Base-by-base conservation (phyloP, 2,888 invertebrate genomes). In the Seira ritae region DNA sequence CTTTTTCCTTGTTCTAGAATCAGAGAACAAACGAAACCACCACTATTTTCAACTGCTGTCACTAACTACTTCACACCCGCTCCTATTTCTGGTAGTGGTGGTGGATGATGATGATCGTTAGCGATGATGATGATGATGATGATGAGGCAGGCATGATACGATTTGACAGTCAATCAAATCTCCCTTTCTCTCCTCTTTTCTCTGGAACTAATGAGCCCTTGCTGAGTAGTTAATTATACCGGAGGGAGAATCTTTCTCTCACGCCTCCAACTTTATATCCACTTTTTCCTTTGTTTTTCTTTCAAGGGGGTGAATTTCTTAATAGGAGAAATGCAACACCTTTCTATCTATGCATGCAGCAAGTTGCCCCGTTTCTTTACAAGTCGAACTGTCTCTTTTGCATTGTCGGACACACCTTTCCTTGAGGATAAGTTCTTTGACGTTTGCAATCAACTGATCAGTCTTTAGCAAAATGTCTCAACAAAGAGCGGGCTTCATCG, bases 111-210 rank as follows among this genome's bases (percentile, higher is more conserved):
- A 69, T 37, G 37, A 50, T 42, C 20, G 76, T 37, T 78, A 70
- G 2, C 24, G 65, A 69, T 37, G 37, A 50, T 42, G 31, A 20
- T 37, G 76, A 46, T 78, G 78, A n/a, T 50, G 65, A 69, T 37
- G 37, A 50, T 42, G 31, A 20, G 17, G 70, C 1, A 42, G 24
- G 60, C 15, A 42, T 23, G 69, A 67, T 70, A 50, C 24, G 69
- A 77, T 65, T 75, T 83, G 83, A 83, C 83, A 83, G 83, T 83
- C 83, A 78, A 83, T 83, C 83, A 83, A 83, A 83, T 65, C 69
- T 78, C 83, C 73, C 73, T 69, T 83, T 73, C 3, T 73, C 3
- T 83, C 20, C 68, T 73, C 74, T 65, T 46, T 78, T 74, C 55
- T 37, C 68, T 65, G 4, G 50, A 70, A 68, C 78, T 78, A 83